These are phyloP conservation scores for Leptinotarsa defecta DNA, from an alignment of 1,140 invertebrate species.

Conservation along the genomic window DNA sequence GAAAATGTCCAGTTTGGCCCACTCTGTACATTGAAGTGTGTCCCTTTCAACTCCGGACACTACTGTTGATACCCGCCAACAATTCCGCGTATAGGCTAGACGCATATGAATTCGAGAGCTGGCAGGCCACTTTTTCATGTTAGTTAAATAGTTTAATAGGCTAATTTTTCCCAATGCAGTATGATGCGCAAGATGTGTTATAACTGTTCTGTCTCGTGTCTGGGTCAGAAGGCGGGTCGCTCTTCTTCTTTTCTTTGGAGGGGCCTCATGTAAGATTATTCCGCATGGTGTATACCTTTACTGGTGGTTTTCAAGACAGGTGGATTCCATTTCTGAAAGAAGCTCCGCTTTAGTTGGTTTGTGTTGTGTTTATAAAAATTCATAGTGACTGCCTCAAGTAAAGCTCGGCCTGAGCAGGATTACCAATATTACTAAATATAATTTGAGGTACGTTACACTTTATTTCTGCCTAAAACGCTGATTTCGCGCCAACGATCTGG, in stretches of 20 bases:
- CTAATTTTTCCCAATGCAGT: constrained; percentile 28
- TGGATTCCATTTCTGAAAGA: constrained; percentile 59
- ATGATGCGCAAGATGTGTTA: constrained; percentile 42
- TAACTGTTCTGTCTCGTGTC: constrained; percentile 63
- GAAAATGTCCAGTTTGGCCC: too few relatives aligned
- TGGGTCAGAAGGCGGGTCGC: constrained; percentile 61
- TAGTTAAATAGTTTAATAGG: constrained; percentile 33
- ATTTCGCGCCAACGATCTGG: neutral
- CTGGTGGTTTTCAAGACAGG: constrained; percentile 61
- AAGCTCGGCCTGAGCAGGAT: constrained; percentile 29
- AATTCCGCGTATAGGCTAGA: neutral
- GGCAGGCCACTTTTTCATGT: constrained; percentile 25
- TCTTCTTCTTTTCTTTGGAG: constrained; percentile 34
- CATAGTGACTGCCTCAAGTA: constrained; percentile 20
- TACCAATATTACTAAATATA: constrained; percentile 9
- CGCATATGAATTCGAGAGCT: constrained; percentile 30
- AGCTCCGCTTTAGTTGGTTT: constrained; percentile 37
- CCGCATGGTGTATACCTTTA: constrained; percentile 44
- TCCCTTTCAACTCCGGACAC: constrained; percentile 1
- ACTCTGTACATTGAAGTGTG: too few relatives aligned
- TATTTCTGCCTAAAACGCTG: neutral
- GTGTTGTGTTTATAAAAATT: constrained; percentile 21
- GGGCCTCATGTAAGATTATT: constrained; percentile 32
- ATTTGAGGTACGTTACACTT: neutral
- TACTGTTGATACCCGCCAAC: neutral